phyloP scores from a whole-genome alignment of 2,797 vertebrate species.

The Muscicapa comitata region DNA sequence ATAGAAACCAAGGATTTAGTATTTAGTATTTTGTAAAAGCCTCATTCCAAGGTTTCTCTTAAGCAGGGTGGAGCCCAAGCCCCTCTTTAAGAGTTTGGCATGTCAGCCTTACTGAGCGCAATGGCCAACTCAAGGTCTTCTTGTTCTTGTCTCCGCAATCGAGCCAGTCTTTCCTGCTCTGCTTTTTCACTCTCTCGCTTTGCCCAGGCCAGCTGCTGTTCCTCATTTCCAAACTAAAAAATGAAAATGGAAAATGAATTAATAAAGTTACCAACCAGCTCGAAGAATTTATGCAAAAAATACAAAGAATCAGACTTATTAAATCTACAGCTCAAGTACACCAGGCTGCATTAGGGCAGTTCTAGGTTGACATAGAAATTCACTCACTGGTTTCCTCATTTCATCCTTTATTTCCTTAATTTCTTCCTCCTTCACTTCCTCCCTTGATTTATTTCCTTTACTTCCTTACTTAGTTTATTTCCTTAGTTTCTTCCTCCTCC shows the following conservation, averaged over 20 bases:
- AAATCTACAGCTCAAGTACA: not conserved
- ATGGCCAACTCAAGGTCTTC: slow-evolving; percentile 97
- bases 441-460: not conserved
- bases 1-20: not conserved
- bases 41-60: not conserved
- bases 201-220: slow-evolving; percentile 97
- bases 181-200: slow-evolving; percentile 95
- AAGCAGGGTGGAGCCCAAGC: not conserved
- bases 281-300: not conserved
- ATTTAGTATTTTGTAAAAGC: slow-evolving; percentile 31
- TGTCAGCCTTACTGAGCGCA: slow-evolving; percentile 97
- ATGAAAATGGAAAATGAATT: slow-evolving; percentile 26
- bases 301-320: not conserved
- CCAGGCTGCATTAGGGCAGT: not conserved
- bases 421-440: not conserved
- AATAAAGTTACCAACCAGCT: not conserved
- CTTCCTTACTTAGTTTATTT: not conserved
- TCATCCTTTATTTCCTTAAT: not conserved
- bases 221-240: slow-evolving; percentile 94
- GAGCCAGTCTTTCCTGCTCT: slow-evolving; percentile 92
- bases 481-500: slow-evolving; percentile 4
- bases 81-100: slow-evolving; percentile 85
- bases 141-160: slow-evolving; percentile 91
- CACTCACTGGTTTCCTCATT: not conserved
- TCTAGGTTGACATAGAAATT: not conserved